Evolutionary conservation across 1,140 invertebrate species (phyloP).

Genomic region (Hestina assimilis): DNA sequence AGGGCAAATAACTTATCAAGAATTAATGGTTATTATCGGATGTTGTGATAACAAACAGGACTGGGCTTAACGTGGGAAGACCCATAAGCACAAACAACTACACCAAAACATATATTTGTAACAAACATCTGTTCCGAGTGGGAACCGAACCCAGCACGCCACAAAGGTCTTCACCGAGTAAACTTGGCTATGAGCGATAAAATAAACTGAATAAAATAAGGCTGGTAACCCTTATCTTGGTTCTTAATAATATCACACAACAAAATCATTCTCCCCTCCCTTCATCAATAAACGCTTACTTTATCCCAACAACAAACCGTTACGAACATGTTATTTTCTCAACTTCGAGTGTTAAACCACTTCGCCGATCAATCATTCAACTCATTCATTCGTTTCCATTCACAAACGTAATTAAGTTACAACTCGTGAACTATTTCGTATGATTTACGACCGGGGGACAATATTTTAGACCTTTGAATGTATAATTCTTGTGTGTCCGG

Average conservation of each 20-base stretch:
- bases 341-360: background rate
- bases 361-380: background rate
- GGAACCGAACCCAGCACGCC: too few species aligned
- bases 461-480: slow-evolving; percentile 31
- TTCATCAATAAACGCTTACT: background rate
- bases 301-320: background rate
- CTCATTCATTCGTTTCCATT: slow-evolving; percentile 1
- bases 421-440: slow-evolving; percentile 17
- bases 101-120: too few species aligned
- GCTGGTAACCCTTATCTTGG: too few species aligned
- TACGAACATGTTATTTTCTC: background rate
- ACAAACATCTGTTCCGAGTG: too few species aligned
- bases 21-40: too few species aligned
- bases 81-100: too few species aligned
- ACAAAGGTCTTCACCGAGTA: too few species aligned
- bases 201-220: too few species aligned
- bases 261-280: background rate
- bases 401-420: slow-evolving; percentile 13
- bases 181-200: too few species aligned
- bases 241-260: background rate
- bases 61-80: too few species aligned
- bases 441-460: slow-evolving; percentile 36
- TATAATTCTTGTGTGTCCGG: slow-evolving; percentile 36
- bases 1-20: too few species aligned
- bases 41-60: too few species aligned